Evolutionary conservation across 2,113 vertebrate genomes (phyloP), one percentile per base, ranked within the genome.

Genomic region (Lagenorhynchus albirostris): DNA sequence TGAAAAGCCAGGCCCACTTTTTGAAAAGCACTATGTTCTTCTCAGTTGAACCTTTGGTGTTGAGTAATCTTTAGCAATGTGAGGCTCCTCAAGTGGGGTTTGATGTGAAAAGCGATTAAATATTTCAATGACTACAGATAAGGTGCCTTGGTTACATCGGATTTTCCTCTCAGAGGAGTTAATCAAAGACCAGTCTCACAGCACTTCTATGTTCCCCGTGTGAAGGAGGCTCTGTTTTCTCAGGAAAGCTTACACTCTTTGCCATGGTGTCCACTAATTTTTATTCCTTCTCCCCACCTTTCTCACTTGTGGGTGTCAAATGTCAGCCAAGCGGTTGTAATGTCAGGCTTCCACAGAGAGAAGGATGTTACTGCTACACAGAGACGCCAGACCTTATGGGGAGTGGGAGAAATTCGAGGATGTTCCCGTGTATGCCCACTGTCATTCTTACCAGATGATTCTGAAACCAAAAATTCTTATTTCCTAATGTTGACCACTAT

Each of bases 401-500:
- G 62, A 82, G 47, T 67, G 7, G 14, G 62, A 50, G 10, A 83
- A 63, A 89, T 76, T 31, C 36, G 63, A 55, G 70, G 65, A 84
- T 21, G 25, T 17, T 71, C 79, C 29, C 9, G 5, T 13, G 2
- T n/a, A 33, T 55, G 25, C 60, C 60, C 77, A 65, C 70, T 36
- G 21, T 67, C 55, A 70, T 73, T 70, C 53, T 55, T n/a, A 36
- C 29, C 38, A 76, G 41, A 70, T 76, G 83, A 76, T 62, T 63
- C 33, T 63, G 29, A 91, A 92, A 60, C 18, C 9, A 36, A 62
- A n/a, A 55, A 33, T 63, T 55, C 21, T 50, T 21, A 65, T 96
- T 97, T 96, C 71, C 29, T 98, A 96, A 97, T 97, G 91, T 76
- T 47, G 41, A 47, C 96, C 96, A 97, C 96, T 60, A 53, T 96